phyloP scores from a whole-genome alignment of 2,113 vertebrate species.

The Phodopus roborovskii region DNA sequence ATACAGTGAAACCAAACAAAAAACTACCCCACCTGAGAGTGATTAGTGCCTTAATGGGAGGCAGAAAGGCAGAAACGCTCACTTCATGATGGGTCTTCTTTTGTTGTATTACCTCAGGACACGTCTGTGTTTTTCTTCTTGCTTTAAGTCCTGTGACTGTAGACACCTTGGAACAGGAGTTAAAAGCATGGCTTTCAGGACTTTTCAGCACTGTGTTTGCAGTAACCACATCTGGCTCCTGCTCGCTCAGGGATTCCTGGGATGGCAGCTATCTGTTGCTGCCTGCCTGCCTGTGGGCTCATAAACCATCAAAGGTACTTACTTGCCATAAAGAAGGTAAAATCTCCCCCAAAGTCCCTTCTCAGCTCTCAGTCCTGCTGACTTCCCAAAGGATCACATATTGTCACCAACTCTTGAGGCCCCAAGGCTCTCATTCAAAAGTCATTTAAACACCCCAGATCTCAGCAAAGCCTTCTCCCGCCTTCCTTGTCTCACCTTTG shows the following conservation, averaged over 20 bases:
- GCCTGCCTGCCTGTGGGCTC: background rate
- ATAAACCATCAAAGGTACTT: background rate
- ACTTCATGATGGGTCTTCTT: background rate
- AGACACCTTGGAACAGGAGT: background rate
- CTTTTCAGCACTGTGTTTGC: background rate
- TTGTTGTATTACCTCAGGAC: background rate
- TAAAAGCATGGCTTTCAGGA: background rate
- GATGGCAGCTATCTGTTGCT: background rate
- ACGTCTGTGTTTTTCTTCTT: background rate
- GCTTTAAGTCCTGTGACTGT: background rate
- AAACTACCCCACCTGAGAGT: background rate
- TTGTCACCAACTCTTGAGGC: background rate
- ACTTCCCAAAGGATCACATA: background rate
- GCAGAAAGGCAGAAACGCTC: background rate
- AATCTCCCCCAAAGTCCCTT: background rate
- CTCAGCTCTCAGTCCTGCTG: background rate
- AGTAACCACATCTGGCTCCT: background rate
- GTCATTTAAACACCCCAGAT: background rate
- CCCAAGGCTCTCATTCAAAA: background rate
- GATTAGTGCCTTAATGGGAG: background rate
- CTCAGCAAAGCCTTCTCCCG: background rate
- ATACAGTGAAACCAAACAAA: too few species aligned
- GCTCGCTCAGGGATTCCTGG: background rate
- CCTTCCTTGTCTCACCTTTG: background rate
- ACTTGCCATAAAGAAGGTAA: slow-evolving; percentile 1